Conservation (phyloP, 2,113 vertebrate species). For the Syngnathoides biaculeatus region DNA sequence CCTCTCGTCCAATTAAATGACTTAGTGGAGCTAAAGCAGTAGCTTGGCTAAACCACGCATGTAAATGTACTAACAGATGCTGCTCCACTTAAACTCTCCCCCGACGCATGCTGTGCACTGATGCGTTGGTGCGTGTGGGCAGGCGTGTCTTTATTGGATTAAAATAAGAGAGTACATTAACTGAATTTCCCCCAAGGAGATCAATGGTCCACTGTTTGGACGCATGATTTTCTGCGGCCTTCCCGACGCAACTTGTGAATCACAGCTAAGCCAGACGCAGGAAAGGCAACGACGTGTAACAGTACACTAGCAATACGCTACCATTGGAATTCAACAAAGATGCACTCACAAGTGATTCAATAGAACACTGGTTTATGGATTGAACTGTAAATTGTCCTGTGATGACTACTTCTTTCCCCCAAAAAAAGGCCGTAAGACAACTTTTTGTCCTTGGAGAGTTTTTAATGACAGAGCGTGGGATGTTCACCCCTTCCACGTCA, state of each 20-base stretch:
- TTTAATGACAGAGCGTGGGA: no score
- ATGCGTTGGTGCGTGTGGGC: slow-evolving; percentile 4
- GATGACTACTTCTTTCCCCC: no score
- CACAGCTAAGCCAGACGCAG: background rate
- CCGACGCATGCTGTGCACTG: background rate
- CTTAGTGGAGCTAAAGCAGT: slow-evolving; percentile 1
- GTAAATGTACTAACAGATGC: slow-evolving; percentile 9
- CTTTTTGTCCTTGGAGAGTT: no score
- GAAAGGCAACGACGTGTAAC: background rate
- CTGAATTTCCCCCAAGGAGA: background rate
- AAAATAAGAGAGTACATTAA: background rate
- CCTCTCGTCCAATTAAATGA: slow-evolving; percentile 13
- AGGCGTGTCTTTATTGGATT: slow-evolving; percentile 5
- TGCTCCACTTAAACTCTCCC: slow-evolving; percentile 3
- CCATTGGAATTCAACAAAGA: background rate
- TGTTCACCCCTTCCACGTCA: no score
- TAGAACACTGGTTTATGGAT: background rate
- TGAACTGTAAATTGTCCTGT: background rate
- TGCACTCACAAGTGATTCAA: background rate
- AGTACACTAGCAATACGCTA: background rate
- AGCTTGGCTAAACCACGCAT: slow-evolving; percentile 5
- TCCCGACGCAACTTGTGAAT: background rate
- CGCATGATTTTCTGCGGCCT: background rate
- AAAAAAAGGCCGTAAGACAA: no score
- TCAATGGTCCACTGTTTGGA: background rate